Percentiles rank a stretch among this genome's conserved stretches.
Conservation (phyloP, 2,113 vertebrate species). For the Rutilus rutilus region DNA sequence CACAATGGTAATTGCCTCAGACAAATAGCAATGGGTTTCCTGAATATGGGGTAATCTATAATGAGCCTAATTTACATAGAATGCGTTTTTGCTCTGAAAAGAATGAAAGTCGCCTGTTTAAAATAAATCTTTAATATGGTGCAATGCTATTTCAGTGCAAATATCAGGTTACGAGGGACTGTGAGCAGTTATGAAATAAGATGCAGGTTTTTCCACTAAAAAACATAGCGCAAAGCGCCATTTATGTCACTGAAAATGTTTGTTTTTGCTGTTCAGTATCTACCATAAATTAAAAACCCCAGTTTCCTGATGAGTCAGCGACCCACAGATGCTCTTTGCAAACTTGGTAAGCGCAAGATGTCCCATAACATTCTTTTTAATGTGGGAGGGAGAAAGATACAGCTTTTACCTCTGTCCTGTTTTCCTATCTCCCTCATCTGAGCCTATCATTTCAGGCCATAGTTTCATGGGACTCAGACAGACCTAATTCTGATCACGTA, state of each 20-base stretch:
- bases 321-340: conserved; percentile 20
- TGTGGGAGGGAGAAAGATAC: conserved; percentile 8
- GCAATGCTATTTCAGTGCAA: not conserved
- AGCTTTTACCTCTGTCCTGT: conserved; percentile 20
- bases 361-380: not conserved
- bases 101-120: not conserved
- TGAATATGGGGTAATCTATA: not conserved
- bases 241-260: not conserved
- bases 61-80: not conserved
- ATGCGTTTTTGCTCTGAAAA: not conserved
- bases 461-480: conserved; percentile 24
- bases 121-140: too few species aligned
- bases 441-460: conserved; percentile 35
- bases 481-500: conserved; percentile 33
- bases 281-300: not conserved
- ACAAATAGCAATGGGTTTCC: not conserved
- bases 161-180: not conserved
- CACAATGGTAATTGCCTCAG: not conserved
- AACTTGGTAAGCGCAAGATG: not conserved
- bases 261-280: not conserved
- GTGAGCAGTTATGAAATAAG: not conserved
- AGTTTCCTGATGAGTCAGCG: not conserved
- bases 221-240: not conserved
- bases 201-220: not conserved
- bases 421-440: conserved; percentile 43